Percentiles rank a stretch among this genome's conserved stretches.
phyloP scores from a whole-genome alignment of 1,140 invertebrate species.

The Hesperophylax magnus region DNA sequence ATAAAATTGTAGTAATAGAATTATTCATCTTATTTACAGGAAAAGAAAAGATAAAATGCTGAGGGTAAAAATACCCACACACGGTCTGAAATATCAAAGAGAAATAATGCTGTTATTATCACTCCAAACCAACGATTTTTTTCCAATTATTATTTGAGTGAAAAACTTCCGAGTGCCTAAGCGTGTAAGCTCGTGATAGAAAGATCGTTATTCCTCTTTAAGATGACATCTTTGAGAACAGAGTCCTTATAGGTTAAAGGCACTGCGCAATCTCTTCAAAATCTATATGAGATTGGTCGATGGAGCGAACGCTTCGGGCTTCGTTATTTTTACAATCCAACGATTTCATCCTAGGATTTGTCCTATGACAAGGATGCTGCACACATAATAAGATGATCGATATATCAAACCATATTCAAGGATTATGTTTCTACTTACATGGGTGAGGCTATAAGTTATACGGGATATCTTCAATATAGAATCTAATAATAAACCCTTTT shows the following conservation, averaged over 20 bases:
- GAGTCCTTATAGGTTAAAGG: not conserved
- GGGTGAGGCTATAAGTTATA: not conserved
- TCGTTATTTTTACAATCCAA: slow-evolving; percentile 52
- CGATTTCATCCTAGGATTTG: slow-evolving; percentile 30
- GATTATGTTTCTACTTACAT: not conserved
- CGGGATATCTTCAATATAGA: too few species aligned
- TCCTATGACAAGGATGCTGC: slow-evolving; percentile 17
- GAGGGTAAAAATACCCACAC: too few species aligned
- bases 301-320: slow-evolving; percentile 37
- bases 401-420: slow-evolving; percentile 25
- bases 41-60: too few species aligned
- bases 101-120: too few species aligned
- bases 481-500: too few species aligned
- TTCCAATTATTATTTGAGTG: too few species aligned
- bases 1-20: too few species aligned
- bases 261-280: slow-evolving; percentile 25
- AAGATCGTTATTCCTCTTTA: not conserved
- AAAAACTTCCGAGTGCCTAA: too few species aligned
- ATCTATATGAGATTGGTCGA: slow-evolving; percentile 23
- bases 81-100: too few species aligned
- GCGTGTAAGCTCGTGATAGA: not conserved
- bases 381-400: slow-evolving; percentile 32
- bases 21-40: too few species aligned
- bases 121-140: too few species aligned
- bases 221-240: slow-evolving; percentile 22